A percentile compares a stretch with the other conserved stretches of the same genome.
Conservation (phyloP, 2,113 vertebrate genomes). For the Percina caprodes region DNA sequence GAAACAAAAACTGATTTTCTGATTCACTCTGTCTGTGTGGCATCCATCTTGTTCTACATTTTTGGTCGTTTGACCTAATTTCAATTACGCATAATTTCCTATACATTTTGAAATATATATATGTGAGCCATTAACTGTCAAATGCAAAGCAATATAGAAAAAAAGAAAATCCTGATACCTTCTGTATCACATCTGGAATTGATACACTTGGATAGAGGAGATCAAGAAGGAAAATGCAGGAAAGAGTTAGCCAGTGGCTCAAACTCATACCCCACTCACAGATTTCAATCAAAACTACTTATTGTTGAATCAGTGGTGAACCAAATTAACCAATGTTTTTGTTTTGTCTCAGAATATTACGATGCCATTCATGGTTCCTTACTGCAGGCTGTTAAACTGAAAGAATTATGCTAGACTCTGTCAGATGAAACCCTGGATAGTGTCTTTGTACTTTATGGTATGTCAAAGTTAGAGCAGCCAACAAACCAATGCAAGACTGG, state of each 20-base stretch:
- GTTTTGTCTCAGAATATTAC: not conserved
- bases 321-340: not conserved
- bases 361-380: not conserved
- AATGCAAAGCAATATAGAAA: not conserved
- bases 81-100: not conserved
- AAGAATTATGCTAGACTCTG: too few relatives aligned
- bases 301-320: not conserved
- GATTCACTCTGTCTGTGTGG: not conserved
- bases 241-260: not conserved
- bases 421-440: not conserved
- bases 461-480: not conserved
- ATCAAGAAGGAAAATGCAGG: not conserved
- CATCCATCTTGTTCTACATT: not conserved
- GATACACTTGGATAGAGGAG: not conserved
- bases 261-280: not conserved
- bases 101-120: constrained; percentile 2
- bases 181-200: constrained; percentile 25
- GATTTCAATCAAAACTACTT: not conserved
- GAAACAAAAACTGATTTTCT: constrained; percentile 46
- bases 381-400: not conserved
- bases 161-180: not conserved
- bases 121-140: not conserved
- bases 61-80: not conserved
- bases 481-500: not conserved
- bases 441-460: not conserved